Evolutionary conservation across 2,888 invertebrate species (phyloP).

Genomic region (Erebia epiphron): DNA sequence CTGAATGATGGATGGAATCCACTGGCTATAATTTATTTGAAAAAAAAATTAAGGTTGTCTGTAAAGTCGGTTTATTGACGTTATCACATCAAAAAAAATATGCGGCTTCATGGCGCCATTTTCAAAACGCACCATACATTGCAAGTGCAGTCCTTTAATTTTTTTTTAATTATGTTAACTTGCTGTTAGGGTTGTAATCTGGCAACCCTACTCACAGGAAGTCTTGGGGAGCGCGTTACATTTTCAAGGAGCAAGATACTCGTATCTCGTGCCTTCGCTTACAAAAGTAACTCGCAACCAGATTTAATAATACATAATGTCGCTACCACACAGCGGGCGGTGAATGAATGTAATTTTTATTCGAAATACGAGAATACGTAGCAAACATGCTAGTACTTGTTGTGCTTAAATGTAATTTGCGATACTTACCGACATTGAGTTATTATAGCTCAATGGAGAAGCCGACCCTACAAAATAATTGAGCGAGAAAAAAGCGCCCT

Average conservation of each 20-base stretch:
- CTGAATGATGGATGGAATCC: too few relatives aligned
- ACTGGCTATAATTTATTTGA: too few relatives aligned
- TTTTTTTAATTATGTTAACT: too few relatives aligned
- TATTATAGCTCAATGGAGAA: background rate
- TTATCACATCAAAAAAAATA: too few relatives aligned
- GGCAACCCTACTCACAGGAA: constrained; percentile 16
- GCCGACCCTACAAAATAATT: too few relatives aligned
- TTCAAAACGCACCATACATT: too few relatives aligned
- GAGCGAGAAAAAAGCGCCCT: background rate
- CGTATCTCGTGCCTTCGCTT: constrained; percentile 23
- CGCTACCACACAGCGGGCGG: constrained; percentile 14
- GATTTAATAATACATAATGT: constrained; percentile 38
- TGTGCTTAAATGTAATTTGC: constrained; percentile 23
- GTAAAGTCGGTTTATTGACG: too few relatives aligned
- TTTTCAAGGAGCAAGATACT: constrained; percentile 13
- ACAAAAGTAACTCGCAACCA: constrained; percentile 30
- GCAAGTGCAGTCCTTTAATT: too few relatives aligned
- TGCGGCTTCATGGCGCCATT: too few relatives aligned
- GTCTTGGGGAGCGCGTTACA: constrained; percentile 30
- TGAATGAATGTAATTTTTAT: constrained; percentile 24
- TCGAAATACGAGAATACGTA: constrained; percentile 6
- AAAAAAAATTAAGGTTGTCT: too few relatives aligned
- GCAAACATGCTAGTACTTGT: constrained; percentile 9
- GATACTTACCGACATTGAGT: background rate
- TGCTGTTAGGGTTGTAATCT: too few relatives aligned